Conservation (phyloP, 2,113 vertebrate genomes). For the Gila orcuttii region DNA sequence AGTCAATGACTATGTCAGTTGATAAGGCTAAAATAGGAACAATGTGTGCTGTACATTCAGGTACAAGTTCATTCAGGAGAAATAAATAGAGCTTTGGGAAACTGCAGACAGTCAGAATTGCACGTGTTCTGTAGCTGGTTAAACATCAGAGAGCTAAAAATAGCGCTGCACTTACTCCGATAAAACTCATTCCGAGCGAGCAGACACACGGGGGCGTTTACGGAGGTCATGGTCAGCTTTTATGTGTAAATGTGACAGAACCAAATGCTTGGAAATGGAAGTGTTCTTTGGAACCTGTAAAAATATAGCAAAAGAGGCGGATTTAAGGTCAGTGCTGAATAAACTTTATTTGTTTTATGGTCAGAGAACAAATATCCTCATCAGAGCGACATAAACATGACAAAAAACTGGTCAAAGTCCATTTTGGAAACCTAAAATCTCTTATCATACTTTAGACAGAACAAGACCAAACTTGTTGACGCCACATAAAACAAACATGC, state of each 20-base stretch:
- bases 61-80: constrained; percentile 1
- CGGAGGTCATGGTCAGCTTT: constrained; percentile 66
- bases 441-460: constrained; percentile 37
- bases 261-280: constrained; percentile 37
- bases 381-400: neutral
- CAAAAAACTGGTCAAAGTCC: constrained; percentile 13
- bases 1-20: neutral
- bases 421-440: constrained; percentile 15
- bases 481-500: constrained; percentile 34
- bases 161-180: constrained; percentile 63
- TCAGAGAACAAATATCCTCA: neutral
- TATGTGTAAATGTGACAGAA: constrained; percentile 6
- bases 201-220: constrained; percentile 73
- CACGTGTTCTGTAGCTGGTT: neutral
- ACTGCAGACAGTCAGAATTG: neutral
- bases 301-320: neutral
- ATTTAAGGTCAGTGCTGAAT: neutral
- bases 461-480: constrained; percentile 16
- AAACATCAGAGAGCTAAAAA: constrained; percentile 49
- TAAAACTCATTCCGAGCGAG: constrained; percentile 72
- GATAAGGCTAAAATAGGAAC: constrained; percentile 37
- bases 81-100: constrained; percentile 5
- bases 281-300: constrained; percentile 31
- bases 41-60: neutral
- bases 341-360: neutral